Evolutionary conservation across 2,888 invertebrate species (phyloP).

Genomic region (Heliconius ismenius): DNA sequence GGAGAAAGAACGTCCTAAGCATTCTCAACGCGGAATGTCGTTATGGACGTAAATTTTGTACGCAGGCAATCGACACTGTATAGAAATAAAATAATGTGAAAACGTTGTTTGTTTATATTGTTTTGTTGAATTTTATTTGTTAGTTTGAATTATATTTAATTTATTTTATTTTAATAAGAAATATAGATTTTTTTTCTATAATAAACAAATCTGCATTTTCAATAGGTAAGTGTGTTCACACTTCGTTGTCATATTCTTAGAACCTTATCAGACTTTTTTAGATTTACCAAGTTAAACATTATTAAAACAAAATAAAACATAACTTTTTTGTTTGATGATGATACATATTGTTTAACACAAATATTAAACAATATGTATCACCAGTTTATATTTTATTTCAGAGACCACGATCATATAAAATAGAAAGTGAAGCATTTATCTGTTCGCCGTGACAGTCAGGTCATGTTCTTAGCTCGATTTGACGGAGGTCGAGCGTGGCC

Average conservation of each 20-base stretch:
- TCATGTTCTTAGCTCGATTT: slow-evolving; percentile 56
- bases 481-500: slow-evolving; percentile 72
- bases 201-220: neutral
- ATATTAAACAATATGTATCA: neutral
- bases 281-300: too few relatives aligned
- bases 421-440: slow-evolving; percentile 54
- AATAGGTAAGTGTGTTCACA: neutral
- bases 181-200: too few relatives aligned
- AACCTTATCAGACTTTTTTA: too few relatives aligned
- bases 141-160: too few relatives aligned
- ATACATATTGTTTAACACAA: too few relatives aligned
- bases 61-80: slow-evolving; percentile 59
- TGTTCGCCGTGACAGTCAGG: slow-evolving; percentile 59
- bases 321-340: too few relatives aligned
- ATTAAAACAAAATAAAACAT: too few relatives aligned
- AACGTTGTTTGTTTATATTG: neutral
- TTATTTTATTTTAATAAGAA: too few relatives aligned
- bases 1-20: slow-evolving; percentile 60
- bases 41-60: slow-evolving; percentile 65
- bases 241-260: neutral
- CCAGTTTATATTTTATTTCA: slow-evolving; percentile 50
- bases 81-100: slow-evolving; percentile 8
- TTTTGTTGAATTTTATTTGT: neutral
- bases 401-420: slow-evolving; percentile 2
- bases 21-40: slow-evolving; percentile 59